Evolutionary conservation across 2,888 invertebrate genomes (phyloP).

Genomic region (Hydropsyche betteni): DNA sequence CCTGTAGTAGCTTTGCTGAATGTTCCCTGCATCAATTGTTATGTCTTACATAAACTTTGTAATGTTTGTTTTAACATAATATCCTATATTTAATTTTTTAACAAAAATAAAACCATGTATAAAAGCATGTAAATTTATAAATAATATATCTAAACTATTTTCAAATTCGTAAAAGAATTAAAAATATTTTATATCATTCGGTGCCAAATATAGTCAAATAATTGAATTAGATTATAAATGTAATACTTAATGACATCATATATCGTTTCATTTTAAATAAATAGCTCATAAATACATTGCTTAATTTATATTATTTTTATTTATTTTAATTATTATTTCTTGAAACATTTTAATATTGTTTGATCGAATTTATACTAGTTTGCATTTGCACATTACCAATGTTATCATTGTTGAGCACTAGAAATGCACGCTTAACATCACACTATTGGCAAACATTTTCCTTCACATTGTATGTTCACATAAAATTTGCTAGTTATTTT

Average conservation of each 20-base stretch:
- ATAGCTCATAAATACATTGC: background rate
- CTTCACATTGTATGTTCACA: background rate
- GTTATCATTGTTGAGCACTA: constrained; percentile 17
- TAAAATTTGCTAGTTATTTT: background rate
- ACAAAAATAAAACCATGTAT: constrained; percentile 54
- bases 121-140: constrained; percentile 21
- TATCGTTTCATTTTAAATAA: background rate
- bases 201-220: constrained; percentile 49
- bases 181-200: constrained; percentile 57
- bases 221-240: background rate
- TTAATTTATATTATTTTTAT: background rate
- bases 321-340: background rate
- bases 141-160: constrained; percentile 18
- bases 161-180: background rate
- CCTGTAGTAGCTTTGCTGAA: constrained; percentile 39
- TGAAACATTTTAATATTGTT: background rate
- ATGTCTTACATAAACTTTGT: constrained; percentile 56
- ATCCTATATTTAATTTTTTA: constrained; percentile 59
- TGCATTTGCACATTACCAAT: constrained; percentile 50
- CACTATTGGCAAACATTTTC: constrained; percentile 18
- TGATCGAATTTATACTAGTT: constrained; percentile 32
- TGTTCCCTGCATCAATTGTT: constrained; percentile 55
- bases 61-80: constrained; percentile 54
- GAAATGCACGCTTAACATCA: constrained; percentile 41
- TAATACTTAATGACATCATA: background rate